phyloP scores from a whole-genome alignment of 2,888 invertebrate genomes.

The Herminia tarsipennalis region DNA sequence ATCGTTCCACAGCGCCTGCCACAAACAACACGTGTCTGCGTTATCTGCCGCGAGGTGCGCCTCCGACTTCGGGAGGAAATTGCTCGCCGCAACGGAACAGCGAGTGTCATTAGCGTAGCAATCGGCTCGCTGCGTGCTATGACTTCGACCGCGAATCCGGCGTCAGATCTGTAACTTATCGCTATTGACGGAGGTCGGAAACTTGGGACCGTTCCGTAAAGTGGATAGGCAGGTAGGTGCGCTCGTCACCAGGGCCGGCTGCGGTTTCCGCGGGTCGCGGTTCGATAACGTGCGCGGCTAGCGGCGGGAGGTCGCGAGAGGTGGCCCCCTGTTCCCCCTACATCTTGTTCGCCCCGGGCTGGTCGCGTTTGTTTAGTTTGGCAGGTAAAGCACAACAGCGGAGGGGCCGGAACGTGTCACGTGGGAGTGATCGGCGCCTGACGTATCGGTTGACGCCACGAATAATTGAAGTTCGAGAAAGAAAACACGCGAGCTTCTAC shows the following conservation, averaged over 20 bases:
- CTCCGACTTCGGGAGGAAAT: slow-evolving; percentile 29
- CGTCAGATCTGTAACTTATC: slow-evolving; percentile 49
- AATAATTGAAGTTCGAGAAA: slow-evolving; percentile 55
- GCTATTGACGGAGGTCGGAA: slow-evolving; percentile 60
- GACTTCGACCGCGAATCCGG: slow-evolving; percentile 51
- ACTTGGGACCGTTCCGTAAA: slow-evolving; percentile 47
- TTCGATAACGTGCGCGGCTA: slow-evolving; percentile 56
- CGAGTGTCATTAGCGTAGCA: slow-evolving; percentile 10
- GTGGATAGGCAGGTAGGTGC: slow-evolving; percentile 46
- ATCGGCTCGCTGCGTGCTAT: slow-evolving; percentile 49
- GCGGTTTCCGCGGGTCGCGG: slow-evolving; percentile 64
- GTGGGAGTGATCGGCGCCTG: slow-evolving; percentile 60
- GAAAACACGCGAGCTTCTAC: slow-evolving; percentile 47
- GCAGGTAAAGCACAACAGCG: slow-evolving; percentile 72
- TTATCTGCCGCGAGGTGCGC: slow-evolving; percentile 39
- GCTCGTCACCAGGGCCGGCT: slow-evolving; percentile 54
- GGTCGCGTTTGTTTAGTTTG: slow-evolving; percentile 69
- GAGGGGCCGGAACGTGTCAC: slow-evolving; percentile 56
- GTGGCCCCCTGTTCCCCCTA: slow-evolving; percentile 43
- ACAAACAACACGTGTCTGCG: slow-evolving; percentile 33
- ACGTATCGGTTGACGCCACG: slow-evolving; percentile 53
- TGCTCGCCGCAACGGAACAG: slow-evolving; percentile 17
- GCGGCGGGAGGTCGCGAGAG: slow-evolving; percentile 34
- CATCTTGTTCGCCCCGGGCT: slow-evolving; percentile 14
- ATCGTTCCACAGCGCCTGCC: slow-evolving; percentile 53